Conservation (phyloP, 2,113 vertebrate species). For the Halichoeres trimaculatus region DNA sequence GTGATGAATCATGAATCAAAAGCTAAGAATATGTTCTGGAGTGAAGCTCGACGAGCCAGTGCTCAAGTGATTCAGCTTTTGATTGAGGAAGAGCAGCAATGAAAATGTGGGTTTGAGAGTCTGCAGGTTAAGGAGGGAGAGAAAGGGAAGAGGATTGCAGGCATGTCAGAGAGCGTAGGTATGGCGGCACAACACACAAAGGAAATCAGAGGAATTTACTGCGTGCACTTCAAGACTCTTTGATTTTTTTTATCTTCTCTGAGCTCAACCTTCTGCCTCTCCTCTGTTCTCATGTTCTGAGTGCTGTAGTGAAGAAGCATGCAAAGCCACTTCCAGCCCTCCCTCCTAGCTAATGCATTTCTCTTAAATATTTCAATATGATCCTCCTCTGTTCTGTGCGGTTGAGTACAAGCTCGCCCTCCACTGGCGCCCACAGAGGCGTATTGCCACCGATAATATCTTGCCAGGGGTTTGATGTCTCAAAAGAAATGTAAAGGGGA, state of each 20-base stretch:
- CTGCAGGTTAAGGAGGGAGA: slow-evolving; percentile 20
- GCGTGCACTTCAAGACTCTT: not conserved
- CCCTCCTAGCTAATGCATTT: slow-evolving; percentile 79
- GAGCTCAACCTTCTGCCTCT: slow-evolving; percentile 3
- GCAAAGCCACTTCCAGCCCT: slow-evolving; percentile 48
- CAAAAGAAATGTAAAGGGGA: slow-evolving; percentile 28
- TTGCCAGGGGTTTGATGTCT: slow-evolving; percentile 52
- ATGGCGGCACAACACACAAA: not conserved
- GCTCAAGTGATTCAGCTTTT: slow-evolving; percentile 40
- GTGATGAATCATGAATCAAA: slow-evolving; percentile 68
- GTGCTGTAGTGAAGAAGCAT: slow-evolving; percentile 34
- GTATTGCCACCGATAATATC: slow-evolving; percentile 48
- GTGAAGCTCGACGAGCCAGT: slow-evolving; percentile 14
- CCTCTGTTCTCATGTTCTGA: slow-evolving; percentile 41
- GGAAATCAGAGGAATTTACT: slow-evolving; percentile 8
- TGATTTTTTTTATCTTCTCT: not conserved
- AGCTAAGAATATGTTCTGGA: slow-evolving; percentile 41
- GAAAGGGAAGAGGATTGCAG: slow-evolving; percentile 31
- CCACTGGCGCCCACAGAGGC: slow-evolving; percentile 50
- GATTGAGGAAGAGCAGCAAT: slow-evolving; percentile 23
- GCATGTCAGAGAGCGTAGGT: not conserved
- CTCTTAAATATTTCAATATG: slow-evolving; percentile 82
- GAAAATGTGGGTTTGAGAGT: slow-evolving; percentile 25
- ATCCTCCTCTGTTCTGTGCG: slow-evolving; percentile 56
- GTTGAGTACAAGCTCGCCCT: slow-evolving; percentile 48